These are phyloP conservation scores for Meles meles DNA, from an alignment of 2,113 vertebrate species.

Conservation along the genomic window DNA sequence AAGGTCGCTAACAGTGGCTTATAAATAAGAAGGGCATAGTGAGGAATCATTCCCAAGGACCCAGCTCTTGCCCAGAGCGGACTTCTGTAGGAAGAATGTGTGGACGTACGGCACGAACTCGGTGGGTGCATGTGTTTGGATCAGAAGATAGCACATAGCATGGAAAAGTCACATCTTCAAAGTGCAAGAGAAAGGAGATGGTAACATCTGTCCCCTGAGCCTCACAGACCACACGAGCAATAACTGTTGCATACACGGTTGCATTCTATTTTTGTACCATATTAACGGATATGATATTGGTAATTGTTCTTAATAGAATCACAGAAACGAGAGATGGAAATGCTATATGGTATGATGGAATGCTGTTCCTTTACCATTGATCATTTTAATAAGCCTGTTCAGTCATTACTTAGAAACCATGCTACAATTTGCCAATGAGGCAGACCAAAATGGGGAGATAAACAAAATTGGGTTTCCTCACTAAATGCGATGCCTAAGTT, in stretches of 20 bases:
- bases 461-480: constrained; percentile 38
- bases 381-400: constrained; percentile 51
- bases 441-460: constrained; percentile 48
- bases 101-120: not conserved
- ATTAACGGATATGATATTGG: constrained; percentile 67
- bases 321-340: constrained; percentile 66
- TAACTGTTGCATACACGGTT: constrained; percentile 35
- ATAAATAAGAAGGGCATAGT: not conserved
- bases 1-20: not conserved
- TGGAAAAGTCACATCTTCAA: not conserved
- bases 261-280: constrained; percentile 50
- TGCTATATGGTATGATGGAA: not conserved
- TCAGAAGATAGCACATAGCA: not conserved
- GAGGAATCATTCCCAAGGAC: not conserved
- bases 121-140: not conserved
- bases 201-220: not conserved
- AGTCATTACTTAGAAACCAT: constrained; percentile 52
- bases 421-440: constrained; percentile 44
- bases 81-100: not conserved
- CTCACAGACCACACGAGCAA: not conserved
- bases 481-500: constrained; percentile 42
- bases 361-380: not conserved
- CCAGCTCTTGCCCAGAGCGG: not conserved
- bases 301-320: constrained; percentile 71
- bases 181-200: not conserved